Percentiles rank a stretch among this genome's conserved stretches.
Evolutionary conservation across 2,888 invertebrate species (phyloP).

Genomic region (Steinernema carpocapsae): DNA sequence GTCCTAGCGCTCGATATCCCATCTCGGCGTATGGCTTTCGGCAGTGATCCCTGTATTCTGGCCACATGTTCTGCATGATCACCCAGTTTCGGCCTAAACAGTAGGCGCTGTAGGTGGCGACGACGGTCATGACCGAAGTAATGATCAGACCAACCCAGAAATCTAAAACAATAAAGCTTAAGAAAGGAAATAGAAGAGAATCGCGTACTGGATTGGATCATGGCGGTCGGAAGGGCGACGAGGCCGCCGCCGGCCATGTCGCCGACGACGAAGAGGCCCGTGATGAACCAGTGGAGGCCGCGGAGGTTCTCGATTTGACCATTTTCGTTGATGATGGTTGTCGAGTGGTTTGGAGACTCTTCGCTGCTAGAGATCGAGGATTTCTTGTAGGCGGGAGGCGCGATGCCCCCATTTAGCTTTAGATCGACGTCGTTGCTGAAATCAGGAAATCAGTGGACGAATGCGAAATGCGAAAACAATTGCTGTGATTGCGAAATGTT

Average conservation of each 20-base stretch:
- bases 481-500: not conserved
- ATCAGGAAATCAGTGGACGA: too few species aligned
- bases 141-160: conserved; percentile 58
- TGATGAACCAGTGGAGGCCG: conserved; percentile 48
- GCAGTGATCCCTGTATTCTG: conserved; percentile 62
- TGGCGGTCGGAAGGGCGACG: conserved; percentile 64
- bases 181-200: too few species aligned
- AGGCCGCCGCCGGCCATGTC: conserved; percentile 66
- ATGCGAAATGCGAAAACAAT: not conserved
- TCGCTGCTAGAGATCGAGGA: too few species aligned
- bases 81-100: conserved; percentile 61
- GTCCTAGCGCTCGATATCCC: conserved; percentile 58
- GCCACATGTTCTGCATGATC: conserved; percentile 55
- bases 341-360: not conserved
- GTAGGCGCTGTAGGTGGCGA: conserved; percentile 63
- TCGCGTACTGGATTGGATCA: conserved; percentile 61
- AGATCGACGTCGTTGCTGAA: conserved; percentile 10
- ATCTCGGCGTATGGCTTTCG: conserved; percentile 66
- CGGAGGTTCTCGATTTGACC: conserved; percentile 51
- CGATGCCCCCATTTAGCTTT: not conserved
- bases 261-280: conserved; percentile 56
- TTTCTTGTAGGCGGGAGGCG: not conserved
- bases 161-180: conserved; percentile 43
- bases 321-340: not conserved
- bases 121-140: conserved; percentile 54